Evolutionary conservation across 2,113 vertebrate species (phyloP).

Genomic region (Apaloderma vittatum): DNA sequence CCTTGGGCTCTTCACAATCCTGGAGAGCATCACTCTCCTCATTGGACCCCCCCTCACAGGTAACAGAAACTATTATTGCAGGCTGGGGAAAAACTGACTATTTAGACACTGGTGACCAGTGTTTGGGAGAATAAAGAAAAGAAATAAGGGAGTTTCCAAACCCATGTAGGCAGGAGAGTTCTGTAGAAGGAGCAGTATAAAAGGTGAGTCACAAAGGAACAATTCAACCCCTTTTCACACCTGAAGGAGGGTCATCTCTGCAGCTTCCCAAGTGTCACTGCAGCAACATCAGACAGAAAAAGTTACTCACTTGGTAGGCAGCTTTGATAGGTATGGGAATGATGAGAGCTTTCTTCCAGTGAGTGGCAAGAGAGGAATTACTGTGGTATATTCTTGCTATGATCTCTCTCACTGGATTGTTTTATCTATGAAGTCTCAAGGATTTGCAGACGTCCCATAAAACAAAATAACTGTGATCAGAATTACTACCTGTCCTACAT

Average conservation of each 20-base stretch:
- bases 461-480: background rate
- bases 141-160: background rate
- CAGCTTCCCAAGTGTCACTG: background rate
- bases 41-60: slow-evolving; percentile 91
- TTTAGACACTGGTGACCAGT: background rate
- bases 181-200: background rate
- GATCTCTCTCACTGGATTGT: background rate
- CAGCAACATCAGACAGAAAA: background rate
- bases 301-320: background rate
- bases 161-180: background rate
- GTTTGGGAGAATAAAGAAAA: background rate
- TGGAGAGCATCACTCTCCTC: slow-evolving; percentile 89
- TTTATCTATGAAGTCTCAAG: background rate
- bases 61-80: slow-evolving; percentile 42
- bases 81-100: background rate
- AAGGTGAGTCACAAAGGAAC: background rate
- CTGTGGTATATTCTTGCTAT: background rate
- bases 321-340: background rate
- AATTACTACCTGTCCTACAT: background rate
- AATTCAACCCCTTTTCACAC: background rate
- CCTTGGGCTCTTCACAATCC: slow-evolving; percentile 90
- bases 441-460: background rate
- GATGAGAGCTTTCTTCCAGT: background rate
- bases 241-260: background rate
- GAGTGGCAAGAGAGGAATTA: background rate